Evolutionary conservation across 2,888 invertebrate genomes (phyloP), one percentile per base, ranked within the genome.

Genomic region (Epinotia nisella): DNA sequence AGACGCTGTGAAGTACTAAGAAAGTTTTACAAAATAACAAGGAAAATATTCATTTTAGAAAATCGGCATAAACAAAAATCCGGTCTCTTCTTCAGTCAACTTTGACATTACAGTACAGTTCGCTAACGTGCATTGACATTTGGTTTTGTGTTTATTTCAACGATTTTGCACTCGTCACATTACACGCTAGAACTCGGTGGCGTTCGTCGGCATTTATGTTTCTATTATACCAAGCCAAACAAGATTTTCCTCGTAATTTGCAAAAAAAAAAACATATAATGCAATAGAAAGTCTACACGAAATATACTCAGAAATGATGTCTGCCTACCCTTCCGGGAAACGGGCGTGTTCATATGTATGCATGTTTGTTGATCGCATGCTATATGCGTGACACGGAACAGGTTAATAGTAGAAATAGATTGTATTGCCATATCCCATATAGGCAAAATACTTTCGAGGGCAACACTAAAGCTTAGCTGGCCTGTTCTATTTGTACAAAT

Each of bases 401-500:
- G 19, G 19, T 19, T 9, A 15, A 13, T n/a, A n/a, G 60, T 69
- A 10, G 53, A 21, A 69, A 69, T 60, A 69, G 39, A 15, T 2
- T 15, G 51, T 51, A 39, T 53, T 60, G 7, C 53, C 60, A 60
- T 21, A 5, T 17, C 3, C 53, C 60, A 60, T 21, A 5, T 17
- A 1, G 35, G 1, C 9, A 24, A 53, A 70, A 55, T 41, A 24
- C 15, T 21, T 7, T 1, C 17, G 3, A 17, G 56, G 62, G 49
- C 70, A 70, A 35, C 41, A 70, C 62, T 19, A 3, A 3, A 1
- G 17, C 35, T 21, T 10, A 13, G 10, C n/a, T 64, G 29, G 17
- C 17, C 3, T 19, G 62, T 64, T 70, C 24, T 55, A 56, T 56
- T 70, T 70, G 70, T 35, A 29, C 7, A 49, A 56, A 17, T 62